These are phyloP conservation scores for Philonicus albiceps DNA, from an alignment of 2,888 invertebrate genomes.

Conservation along the genomic window DNA sequence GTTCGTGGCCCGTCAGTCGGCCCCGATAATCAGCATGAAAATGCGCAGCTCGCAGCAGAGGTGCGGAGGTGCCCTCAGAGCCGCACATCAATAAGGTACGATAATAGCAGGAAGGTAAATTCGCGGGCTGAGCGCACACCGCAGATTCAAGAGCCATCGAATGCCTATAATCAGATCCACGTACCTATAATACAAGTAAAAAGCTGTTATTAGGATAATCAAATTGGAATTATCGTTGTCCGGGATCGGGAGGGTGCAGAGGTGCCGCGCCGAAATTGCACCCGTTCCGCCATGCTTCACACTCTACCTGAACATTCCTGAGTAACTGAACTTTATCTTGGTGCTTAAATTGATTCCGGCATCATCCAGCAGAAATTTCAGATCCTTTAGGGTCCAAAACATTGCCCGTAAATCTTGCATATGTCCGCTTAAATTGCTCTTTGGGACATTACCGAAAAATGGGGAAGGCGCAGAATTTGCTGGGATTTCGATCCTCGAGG, in stretches of 20 bases:
- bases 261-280: background rate
- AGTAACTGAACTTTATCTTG: conserved; percentile 27
- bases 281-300: conserved; percentile 14
- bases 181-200: conserved; percentile 64
- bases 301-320: background rate
- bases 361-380: conserved; percentile 44
- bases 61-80: conserved; percentile 12
- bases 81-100: conserved; percentile 41
- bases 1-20: background rate
- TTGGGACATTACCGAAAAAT: conserved; percentile 51
- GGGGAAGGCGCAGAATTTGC: background rate
- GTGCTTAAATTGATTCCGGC: conserved; percentile 48
- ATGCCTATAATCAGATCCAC: conserved; percentile 64
- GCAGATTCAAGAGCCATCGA: conserved; percentile 50
- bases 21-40: conserved; percentile 18
- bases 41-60: background rate
- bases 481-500: conserved; percentile 54
- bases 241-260: conserved; percentile 8
- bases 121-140: background rate
- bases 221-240: conserved; percentile 62
- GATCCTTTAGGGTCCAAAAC: conserved; percentile 50
- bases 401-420: conserved; percentile 62
- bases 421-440: conserved; percentile 63
- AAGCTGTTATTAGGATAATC: conserved; percentile 64
- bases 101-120: conserved; percentile 21